These are phyloP conservation scores for Phyllostomus hastatus DNA, from an alignment of 2,113 vertebrate species.

Conservation along the genomic window DNA sequence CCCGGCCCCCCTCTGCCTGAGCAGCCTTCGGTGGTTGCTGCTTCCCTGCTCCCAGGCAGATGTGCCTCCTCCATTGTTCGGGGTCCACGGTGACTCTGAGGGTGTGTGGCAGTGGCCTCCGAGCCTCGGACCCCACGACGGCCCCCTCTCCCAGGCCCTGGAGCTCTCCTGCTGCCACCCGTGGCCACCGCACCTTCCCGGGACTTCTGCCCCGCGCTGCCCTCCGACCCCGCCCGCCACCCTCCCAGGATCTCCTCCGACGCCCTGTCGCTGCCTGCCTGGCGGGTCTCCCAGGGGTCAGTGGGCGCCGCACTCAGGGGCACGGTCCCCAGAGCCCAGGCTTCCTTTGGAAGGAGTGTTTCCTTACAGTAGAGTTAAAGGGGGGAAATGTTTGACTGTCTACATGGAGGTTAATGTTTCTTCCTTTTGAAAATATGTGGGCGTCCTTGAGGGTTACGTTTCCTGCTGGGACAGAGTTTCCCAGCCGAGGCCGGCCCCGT, in stretches of 20 bases:
- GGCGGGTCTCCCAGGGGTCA: not conserved
- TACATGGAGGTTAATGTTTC: not conserved
- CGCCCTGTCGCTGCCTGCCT: too few species aligned
- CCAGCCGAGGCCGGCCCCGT: not conserved
- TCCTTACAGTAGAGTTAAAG: not conserved
- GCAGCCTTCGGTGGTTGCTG: not conserved
- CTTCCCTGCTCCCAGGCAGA: not conserved
- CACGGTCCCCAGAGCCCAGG: not conserved
- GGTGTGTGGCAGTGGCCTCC: rapidly evolving
- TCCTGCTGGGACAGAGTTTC: not conserved
- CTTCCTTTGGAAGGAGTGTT: not conserved
- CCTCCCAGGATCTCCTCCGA: not conserved
- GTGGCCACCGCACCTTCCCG: not conserved
- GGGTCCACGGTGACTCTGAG: not conserved
- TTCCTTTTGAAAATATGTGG: not conserved
- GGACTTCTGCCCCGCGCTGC: too few species aligned
- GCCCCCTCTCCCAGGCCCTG: not conserved
- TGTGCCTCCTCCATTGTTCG: not conserved
- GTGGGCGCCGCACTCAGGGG: not conserved
- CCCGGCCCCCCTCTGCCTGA: rapidly evolving
- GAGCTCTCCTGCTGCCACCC: not conserved
- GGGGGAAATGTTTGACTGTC: not conserved
- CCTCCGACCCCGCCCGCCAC: not conserved
- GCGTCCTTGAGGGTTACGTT: not conserved
- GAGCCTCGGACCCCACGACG: not conserved